Base-by-base conservation (phyloP, 2,797 vertebrate species). In the Sebastes oblongus region DNA sequence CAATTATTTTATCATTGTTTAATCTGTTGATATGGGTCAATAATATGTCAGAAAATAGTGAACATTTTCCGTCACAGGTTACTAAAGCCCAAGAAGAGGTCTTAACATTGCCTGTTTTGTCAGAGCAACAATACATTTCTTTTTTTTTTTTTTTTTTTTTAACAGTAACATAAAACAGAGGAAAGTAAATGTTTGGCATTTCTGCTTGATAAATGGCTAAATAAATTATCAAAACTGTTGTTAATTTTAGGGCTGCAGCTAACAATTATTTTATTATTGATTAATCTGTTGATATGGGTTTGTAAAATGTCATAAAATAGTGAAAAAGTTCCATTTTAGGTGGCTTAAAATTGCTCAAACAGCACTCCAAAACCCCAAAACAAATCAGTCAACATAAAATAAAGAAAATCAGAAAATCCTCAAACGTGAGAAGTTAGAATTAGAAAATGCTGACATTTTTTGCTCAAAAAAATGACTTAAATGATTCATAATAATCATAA, bases 71-170 rank as follows among this genome's bases (percentile, higher is more conserved):
- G 0, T 39, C 36, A 10, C 36, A 39, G 13, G 36, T 39, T 0
- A 14, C 36, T 39, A 39, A 39, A 39, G 36, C 36, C 13, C 36
- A 14, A 0, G 36, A 10, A 0, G 36, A 39, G 0, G 36, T 39
- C 36, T 39, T 0, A 39, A 39, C 14, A 39, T 14, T 0, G 13
- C 36, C 0, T 39, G 5, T 14, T 39, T 39, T 0, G 36, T 39
- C 36, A 14, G 12, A 39, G 36, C 36, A 39, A 39, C 13, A 39
- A 39, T 27, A 27, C 25, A 27, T 27, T 27, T 27, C 1, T 27
- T 4, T 25, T 27, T 27, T 27, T 27, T 27, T 27, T 27, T 4
- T 1, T 24, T 25, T 25, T 25, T 25, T 25, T 25, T 25, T 42
- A 16, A 42, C 39, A 42, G 39, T 42, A 42, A 42, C 5, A 42